Evolutionary conservation across 2,113 vertebrate genomes (phyloP).

Genomic region (Amphiprion ocellaris): DNA sequence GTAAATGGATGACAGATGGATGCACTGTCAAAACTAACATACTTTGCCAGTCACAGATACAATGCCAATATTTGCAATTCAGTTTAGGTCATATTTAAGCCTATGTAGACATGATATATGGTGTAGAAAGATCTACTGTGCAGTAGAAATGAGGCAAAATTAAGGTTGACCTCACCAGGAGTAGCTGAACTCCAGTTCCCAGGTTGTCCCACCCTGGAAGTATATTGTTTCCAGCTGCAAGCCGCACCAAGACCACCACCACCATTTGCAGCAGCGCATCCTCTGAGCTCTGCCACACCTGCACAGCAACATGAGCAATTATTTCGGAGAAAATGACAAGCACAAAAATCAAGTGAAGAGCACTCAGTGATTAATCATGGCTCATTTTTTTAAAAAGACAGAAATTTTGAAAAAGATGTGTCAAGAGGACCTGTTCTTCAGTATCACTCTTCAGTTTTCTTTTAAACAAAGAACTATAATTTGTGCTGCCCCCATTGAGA

Average conservation of each 20-base stretch:
- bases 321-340: neutral
- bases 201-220: constrained; percentile 89
- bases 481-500: neutral
- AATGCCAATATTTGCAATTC: too few relatives aligned
- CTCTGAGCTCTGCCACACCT: constrained; percentile 98
- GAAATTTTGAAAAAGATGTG: neutral
- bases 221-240: constrained; percentile 79
- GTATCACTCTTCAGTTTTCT: neutral
- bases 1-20: too few relatives aligned
- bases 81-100: too few relatives aligned
- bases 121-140: too few relatives aligned
- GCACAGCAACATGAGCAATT: constrained; percentile 51
- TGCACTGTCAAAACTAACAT: too few relatives aligned
- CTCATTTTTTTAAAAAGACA: neutral
- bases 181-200: constrained; percentile 91
- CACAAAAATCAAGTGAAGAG: neutral
- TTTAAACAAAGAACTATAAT: constrained; percentile 11
- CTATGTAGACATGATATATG: too few relatives aligned
- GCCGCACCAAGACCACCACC: constrained; percentile 86
- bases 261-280: constrained; percentile 91
- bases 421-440: neutral
- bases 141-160: too few relatives aligned
- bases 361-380: neutral
- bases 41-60: too few relatives aligned
- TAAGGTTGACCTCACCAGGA: constrained; percentile 86